Evolutionary conservation across 2,888 invertebrate species (phyloP), one percentile per base, ranked within the genome.

Genomic region (Caenorhabditis sp.): DNA sequence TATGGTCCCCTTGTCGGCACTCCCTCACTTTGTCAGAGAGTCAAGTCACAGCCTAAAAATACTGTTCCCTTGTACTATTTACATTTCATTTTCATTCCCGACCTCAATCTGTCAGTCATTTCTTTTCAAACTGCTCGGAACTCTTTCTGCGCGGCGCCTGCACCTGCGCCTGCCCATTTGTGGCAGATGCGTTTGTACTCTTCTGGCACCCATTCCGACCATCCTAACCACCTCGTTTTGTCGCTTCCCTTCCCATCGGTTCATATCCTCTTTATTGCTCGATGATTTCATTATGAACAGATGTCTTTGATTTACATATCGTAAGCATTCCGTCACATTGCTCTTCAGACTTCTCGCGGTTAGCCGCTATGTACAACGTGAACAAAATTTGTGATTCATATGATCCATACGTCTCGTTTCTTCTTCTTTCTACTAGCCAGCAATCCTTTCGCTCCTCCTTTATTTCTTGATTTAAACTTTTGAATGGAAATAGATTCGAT

Each of bases 291-390:
- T 71, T 62, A 71, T 62, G 53, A 55, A 71, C 71, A 71, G 71
- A 71, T 71, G 71, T 71, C 71, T 71, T 71, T 71, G 71, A 71
- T 71, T 71, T 71, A 71, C 71, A 71, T 71, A 71, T 62, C 48
- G 71, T 71, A 61, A 71, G 70, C 58, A 70, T 70, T 70, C 70
- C 59, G 59, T 70, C 70, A 70, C 70, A 70, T 59, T 59, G 70
- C 48, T 52, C 43, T 30, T 43, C 32, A 45, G 43, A 26, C 26
- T 26, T 41, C 65, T 65, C 55, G 65, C 55, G 65, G 65, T 55
- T 45, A 32, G 68, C 66, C 66, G 68, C 58, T 30, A 68, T 58
- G 58, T 58, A 68, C 41, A 59, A 58, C 66, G 66, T 39, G 22
- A 39, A 15, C 43, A 43, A 11, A 62, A 63, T 63, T 68, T 59